Evolutionary conservation across 2,113 vertebrate species (phyloP).

Genomic region (Neolamprologus kungweensis): DNA sequence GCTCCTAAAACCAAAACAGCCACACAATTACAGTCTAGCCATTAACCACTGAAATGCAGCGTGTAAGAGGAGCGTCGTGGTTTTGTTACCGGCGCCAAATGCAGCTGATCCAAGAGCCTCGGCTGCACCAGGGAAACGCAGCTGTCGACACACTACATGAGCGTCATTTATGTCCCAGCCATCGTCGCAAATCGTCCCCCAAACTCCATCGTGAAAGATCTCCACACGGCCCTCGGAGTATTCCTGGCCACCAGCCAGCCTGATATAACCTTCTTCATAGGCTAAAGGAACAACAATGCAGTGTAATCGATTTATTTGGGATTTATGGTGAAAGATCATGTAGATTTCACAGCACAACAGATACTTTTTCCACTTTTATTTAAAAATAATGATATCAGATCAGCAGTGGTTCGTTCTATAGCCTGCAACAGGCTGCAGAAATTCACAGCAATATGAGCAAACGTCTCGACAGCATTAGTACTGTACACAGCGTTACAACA

Average conservation of each 20-base stretch:
- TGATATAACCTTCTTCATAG: background rate
- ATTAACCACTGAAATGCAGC: background rate
- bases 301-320: background rate
- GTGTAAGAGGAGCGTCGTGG: fast-evolving
- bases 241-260: background rate
- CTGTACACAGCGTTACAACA: background rate
- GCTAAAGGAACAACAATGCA: background rate
- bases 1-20: background rate
- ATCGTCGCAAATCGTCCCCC: constrained; percentile 25
- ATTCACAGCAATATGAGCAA: background rate
- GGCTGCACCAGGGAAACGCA: background rate
- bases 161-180: background rate
- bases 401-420: background rate
- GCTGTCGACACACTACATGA: background rate
- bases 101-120: background rate
- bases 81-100: background rate
- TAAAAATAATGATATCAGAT: background rate
- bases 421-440: background rate
- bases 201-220: constrained; percentile 9
- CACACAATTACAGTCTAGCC: background rate
- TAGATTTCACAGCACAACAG: background rate
- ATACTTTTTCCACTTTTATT: background rate
- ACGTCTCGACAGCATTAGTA: background rate
- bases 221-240: constrained; percentile 14
- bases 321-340: background rate